These are phyloP conservation scores for Phlogophora meticulosa DNA, from an alignment of 2,888 invertebrate genomes.

Conservation along the genomic window DNA sequence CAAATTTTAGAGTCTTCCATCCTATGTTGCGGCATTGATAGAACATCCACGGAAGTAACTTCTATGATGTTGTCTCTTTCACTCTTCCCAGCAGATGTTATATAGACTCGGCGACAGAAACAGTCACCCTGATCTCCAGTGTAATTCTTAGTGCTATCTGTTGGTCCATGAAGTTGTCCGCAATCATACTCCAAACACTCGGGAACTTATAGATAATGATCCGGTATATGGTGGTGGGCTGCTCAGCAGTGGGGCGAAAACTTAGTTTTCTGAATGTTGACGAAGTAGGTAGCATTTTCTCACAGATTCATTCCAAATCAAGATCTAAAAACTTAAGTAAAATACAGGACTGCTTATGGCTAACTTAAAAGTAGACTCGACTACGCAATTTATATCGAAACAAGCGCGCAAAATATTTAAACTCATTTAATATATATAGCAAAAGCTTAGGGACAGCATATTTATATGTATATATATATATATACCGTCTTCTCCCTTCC, in stretches of 20 bases:
- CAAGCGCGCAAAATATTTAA: slow-evolving; percentile 13
- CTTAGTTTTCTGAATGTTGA: slow-evolving; percentile 2
- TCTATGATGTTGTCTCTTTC: slow-evolving; percentile 16
- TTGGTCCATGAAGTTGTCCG: neutral
- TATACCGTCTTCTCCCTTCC: slow-evolving; percentile 34
- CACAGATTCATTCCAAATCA: slow-evolving; percentile 11
- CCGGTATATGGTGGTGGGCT: neutral
- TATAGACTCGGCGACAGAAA: neutral
- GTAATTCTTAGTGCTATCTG: neutral
- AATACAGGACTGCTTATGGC: slow-evolving; percentile 14
- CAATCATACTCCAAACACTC: slow-evolving; percentile 8
- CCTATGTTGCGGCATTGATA: neutral
- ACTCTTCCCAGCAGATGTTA: neutral
- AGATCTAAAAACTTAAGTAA: slow-evolving; percentile 6
- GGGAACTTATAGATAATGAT: neutral
- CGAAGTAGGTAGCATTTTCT: neutral
- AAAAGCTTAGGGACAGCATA: slow-evolving; percentile 28
- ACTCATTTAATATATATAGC: slow-evolving; percentile 9
- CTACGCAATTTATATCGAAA: slow-evolving; percentile 25
- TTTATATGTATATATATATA: slow-evolving; percentile 12
- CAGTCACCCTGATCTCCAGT: neutral
- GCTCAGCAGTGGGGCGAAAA: slow-evolving; percentile 13
- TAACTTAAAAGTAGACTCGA: slow-evolving; percentile 35
- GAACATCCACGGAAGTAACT: neutral
- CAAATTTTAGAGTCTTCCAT: neutral